A percentile compares a stretch with the other conserved stretches of the same genome.
These are phyloP conservation scores for Spinus pinus DNA, from an alignment of 2,797 vertebrate species.

Conservation along the genomic window DNA sequence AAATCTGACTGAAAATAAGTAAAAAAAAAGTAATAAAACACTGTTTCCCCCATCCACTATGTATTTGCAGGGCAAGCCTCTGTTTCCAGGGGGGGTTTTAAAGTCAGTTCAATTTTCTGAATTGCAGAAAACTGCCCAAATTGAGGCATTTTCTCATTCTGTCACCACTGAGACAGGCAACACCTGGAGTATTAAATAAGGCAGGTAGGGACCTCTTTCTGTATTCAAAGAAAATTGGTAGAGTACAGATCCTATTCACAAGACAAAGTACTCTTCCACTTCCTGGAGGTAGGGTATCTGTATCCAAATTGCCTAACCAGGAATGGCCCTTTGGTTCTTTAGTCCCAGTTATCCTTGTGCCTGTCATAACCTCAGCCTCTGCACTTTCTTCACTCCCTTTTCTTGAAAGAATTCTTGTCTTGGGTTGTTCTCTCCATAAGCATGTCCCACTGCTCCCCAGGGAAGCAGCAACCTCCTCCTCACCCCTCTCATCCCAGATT, in stretches of 20 bases:
- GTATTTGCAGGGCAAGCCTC: neutral
- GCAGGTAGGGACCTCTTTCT: neutral
- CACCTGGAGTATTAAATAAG: neutral
- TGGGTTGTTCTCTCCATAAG: neutral
- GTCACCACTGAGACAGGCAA: neutral
- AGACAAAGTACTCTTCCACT: neutral
- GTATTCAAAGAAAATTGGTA: neutral
- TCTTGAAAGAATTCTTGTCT: neutral
- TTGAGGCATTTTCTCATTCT: neutral
- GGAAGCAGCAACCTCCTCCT: neutral
- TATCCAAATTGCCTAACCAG: neutral
- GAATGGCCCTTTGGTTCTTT: neutral
- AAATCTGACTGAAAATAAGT: neutral
- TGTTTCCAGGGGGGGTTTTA: neutral
- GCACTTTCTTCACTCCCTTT: neutral
- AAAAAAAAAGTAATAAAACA: neutral
- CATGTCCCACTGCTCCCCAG: neutral
- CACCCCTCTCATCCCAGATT: neutral
- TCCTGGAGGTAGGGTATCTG: neutral
- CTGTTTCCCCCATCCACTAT: neutral
- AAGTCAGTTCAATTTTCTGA: neutral
- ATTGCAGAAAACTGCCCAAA: neutral
- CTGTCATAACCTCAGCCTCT: neutral
- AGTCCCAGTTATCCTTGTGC: neutral
- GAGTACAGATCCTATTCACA: neutral